Percentiles rank a stretch among this genome's conserved stretches.
Conservation (phyloP, 2,888 invertebrate genomes). For the Dorcus parallelipipedus region DNA sequence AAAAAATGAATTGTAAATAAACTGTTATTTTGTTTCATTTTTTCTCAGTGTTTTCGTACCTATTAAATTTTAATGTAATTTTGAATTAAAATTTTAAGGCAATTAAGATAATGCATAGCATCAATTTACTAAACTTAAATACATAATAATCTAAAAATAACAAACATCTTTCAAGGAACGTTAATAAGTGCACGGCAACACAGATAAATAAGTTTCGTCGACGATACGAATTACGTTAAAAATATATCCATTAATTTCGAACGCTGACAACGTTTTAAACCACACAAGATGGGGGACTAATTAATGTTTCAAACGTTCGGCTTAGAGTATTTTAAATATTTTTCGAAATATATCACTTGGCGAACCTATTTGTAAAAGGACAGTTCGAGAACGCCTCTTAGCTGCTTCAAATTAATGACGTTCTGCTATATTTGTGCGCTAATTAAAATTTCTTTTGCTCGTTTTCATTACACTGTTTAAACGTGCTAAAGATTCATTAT, state of each 20-base stretch:
- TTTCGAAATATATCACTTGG: constrained; percentile 21
- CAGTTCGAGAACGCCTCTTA: constrained; percentile 19
- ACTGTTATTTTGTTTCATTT: too few relatives aligned
- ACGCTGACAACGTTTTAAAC: constrained; percentile 24
- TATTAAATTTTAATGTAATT: too few relatives aligned
- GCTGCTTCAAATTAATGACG: constrained; percentile 27
- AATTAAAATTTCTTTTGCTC: constrained; percentile 24
- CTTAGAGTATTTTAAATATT: constrained; percentile 18
- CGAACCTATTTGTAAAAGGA: constrained; percentile 23
- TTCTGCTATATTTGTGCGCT: constrained; percentile 27
- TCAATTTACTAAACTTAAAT: too few relatives aligned
- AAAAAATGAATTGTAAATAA: too few relatives aligned
- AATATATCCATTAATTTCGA: constrained; percentile 20
- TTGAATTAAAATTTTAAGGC: too few relatives aligned
- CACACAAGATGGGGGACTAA: constrained; percentile 28
- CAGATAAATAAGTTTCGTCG: too few relatives aligned
- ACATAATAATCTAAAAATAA: too few relatives aligned
- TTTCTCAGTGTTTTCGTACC: too few relatives aligned
- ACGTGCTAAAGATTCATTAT: not conserved
- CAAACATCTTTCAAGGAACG: too few relatives aligned
- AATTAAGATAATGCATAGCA: too few relatives aligned
- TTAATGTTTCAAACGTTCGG: constrained; percentile 18
- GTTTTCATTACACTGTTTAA: not conserved
- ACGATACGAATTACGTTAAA: not conserved
- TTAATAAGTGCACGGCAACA: too few relatives aligned